A percentile compares a stretch with the other conserved stretches of the same genome.
These are phyloP conservation scores for Amiota mariae DNA, from an alignment of 2,888 invertebrate genomes.

Conservation along the genomic window DNA sequence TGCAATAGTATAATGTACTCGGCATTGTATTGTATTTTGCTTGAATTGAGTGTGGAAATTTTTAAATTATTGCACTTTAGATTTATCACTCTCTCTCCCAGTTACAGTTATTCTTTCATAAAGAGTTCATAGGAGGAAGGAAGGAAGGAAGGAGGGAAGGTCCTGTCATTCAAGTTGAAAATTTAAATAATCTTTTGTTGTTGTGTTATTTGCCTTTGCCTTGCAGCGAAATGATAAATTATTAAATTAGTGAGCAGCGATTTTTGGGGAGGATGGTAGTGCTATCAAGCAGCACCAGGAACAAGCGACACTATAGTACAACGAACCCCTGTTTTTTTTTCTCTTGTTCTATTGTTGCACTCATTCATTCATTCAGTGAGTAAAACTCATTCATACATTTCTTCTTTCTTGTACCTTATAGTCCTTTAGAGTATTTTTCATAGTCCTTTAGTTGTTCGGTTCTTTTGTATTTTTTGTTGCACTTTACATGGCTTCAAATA, in stretches of 20 bases:
- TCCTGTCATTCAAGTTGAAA: conserved; percentile 52
- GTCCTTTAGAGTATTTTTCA: too few relatives aligned
- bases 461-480: conserved; percentile 29
- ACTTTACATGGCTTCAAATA: conserved; percentile 52
- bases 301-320: background rate
- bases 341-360: background rate
- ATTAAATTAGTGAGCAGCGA: conserved; percentile 67
- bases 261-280: conserved; percentile 2
- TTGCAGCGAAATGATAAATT: conserved; percentile 70
- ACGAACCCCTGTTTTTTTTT: background rate
- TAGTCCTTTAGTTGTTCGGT: too few relatives aligned
- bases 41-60: conserved; percentile 59
- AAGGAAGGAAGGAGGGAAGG: too few relatives aligned
- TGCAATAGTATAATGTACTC: too few relatives aligned
- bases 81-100: background rate
- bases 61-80: conserved; percentile 62
- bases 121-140: background rate
- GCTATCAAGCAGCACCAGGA: background rate
- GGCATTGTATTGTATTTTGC: conserved; percentile 35
- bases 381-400: too few relatives aligned
- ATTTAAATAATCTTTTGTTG: conserved; percentile 71
- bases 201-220: conserved; percentile 44
- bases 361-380: background rate
- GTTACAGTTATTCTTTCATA: background rate
- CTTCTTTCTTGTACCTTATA: too few relatives aligned